These are phyloP conservation scores for Melanargia galathea DNA, from an alignment of 2,888 invertebrate species.

Conservation along the genomic window DNA sequence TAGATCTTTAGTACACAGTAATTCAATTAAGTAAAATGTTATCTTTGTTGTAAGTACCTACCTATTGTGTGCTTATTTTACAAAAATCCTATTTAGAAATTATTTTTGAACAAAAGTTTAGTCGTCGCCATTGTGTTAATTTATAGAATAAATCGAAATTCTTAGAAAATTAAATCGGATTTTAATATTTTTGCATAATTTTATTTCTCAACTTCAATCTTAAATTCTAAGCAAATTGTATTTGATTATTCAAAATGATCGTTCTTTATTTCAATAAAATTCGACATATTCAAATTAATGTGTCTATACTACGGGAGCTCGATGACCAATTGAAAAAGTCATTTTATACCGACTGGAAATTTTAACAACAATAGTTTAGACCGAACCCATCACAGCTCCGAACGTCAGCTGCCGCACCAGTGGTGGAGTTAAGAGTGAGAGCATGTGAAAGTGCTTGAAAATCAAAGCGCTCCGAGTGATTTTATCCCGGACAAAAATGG, in stretches of 20 bases:
- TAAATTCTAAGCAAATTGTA: background rate
- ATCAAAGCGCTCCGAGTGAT: too few relatives aligned
- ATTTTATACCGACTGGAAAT: too few relatives aligned
- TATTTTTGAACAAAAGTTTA: background rate
- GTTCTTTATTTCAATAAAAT: constrained; percentile 5
- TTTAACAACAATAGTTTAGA: too few relatives aligned
- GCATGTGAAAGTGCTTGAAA: too few relatives aligned
- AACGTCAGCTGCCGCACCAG: too few relatives aligned
- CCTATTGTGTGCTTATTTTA: background rate
- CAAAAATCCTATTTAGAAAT: background rate
- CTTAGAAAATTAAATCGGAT: background rate
- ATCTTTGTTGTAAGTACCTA: too few relatives aligned
- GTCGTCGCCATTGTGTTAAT: background rate
- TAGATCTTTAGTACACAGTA: background rate
- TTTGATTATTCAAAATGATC: constrained; percentile 4
- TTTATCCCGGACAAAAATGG: too few relatives aligned
- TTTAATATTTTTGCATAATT: constrained; percentile 15
- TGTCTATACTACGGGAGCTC: background rate
- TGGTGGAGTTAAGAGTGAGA: too few relatives aligned
- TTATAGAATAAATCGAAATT: background rate
- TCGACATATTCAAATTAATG: background rate
- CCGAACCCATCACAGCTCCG: too few relatives aligned
- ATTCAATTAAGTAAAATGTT: constrained; percentile 5
- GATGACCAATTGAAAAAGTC: too few relatives aligned
- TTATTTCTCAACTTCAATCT: background rate